Conservation (phyloP, 2,888 invertebrate genomes). For the Empis livida region DNA sequence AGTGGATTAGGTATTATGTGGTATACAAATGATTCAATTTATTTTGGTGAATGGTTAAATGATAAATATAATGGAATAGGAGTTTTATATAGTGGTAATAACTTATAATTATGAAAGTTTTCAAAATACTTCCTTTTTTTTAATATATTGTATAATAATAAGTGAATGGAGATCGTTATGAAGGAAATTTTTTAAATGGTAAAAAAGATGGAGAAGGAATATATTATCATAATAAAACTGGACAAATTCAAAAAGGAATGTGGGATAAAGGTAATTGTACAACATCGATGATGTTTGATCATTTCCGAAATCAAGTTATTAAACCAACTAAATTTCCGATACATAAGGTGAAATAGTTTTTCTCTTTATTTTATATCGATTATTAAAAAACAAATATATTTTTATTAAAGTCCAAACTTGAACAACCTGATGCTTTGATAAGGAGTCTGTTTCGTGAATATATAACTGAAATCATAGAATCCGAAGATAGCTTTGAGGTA, state of each 20-base stretch:
- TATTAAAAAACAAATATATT: neutral
- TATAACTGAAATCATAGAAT: conserved; percentile 9
- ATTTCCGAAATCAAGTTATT: conserved; percentile 20
- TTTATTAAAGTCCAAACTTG: conserved; percentile 15
- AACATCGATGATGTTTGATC: conserved; percentile 26
- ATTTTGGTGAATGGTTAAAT: conserved; percentile 30
- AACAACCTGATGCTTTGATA: conserved; percentile 24
- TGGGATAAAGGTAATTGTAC: conserved; percentile 27
- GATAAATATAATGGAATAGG: conserved; percentile 27
- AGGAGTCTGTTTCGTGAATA: conserved; percentile 22
- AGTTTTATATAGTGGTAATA: conserved; percentile 24
- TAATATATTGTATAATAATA: neutral
- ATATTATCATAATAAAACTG: conserved; percentile 28
- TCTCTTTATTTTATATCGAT: too few relatives aligned
- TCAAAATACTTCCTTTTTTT: neutral
- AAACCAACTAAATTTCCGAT: conserved; percentile 23
- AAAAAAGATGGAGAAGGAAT: conserved; percentile 32
- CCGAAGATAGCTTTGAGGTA: conserved; percentile 17
- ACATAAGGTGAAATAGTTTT: too few relatives aligned
- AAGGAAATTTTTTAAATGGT: conserved; percentile 28
- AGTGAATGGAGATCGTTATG: conserved; percentile 33
- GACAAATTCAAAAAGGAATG: conserved; percentile 32
- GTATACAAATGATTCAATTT: conserved; percentile 25
- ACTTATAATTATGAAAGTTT: neutral
- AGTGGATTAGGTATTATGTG: conserved; percentile 31